These are phyloP conservation scores for Cettia cetti DNA, from an alignment of 2,113 vertebrate genomes.

Conservation along the genomic window DNA sequence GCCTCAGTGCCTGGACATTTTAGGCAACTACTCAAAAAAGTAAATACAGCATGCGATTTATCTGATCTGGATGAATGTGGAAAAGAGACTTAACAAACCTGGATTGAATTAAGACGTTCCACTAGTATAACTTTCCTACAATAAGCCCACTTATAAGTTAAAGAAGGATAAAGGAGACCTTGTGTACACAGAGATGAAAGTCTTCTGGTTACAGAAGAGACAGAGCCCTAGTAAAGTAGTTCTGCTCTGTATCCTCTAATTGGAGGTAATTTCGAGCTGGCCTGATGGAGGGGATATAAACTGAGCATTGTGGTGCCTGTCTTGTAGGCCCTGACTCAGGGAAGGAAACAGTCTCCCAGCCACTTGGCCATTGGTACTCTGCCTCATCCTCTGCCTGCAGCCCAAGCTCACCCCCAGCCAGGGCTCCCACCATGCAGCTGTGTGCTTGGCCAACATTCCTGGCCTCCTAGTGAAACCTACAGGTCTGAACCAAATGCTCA, in stretches of 20 bases:
- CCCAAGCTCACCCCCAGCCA: not conserved
- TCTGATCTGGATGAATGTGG: constrained; percentile 34
- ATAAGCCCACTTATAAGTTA: not conserved
- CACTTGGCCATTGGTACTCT: not conserved
- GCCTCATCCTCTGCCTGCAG: not conserved
- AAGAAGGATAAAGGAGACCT: constrained; percentile 10
- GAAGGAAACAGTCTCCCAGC: not conserved
- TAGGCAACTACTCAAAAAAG: constrained; percentile 19
- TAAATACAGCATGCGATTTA: constrained; percentile 22
- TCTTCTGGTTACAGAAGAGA: not conserved
- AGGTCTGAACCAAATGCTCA: not conserved
- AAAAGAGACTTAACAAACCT: constrained; percentile 34
- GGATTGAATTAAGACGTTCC: constrained; percentile 45
- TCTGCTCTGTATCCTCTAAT: not conserved
- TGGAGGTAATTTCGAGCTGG: not conserved
- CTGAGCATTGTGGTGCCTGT: not conserved
- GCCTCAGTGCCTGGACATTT: not conserved
- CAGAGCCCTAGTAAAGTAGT: not conserved
- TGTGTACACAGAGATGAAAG: not conserved
- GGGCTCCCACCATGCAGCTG: fast-evolving
- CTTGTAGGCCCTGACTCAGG: not conserved
- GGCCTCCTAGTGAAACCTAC: fast-evolving
- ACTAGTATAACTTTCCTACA: not conserved
- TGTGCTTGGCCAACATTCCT: not conserved
- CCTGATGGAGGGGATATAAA: not conserved